phyloP scores from a whole-genome alignment of 2,113 vertebrate genomes.

The Macaca nemestrina region DNA sequence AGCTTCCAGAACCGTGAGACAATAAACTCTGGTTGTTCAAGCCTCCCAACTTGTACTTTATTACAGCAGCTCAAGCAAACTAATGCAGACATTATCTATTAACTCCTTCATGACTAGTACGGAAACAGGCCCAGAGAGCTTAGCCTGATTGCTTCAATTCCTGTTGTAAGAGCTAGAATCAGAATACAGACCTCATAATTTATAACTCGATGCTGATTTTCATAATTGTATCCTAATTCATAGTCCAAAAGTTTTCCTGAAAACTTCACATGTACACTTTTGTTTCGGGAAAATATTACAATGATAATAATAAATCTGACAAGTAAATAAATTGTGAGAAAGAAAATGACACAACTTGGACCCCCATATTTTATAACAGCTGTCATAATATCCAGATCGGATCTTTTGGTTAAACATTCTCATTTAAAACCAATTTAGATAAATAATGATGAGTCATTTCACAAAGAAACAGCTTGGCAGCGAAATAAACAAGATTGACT shows the following conservation, averaged over 20 bases:
- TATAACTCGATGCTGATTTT: neutral
- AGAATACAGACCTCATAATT: neutral
- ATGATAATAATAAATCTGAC: neutral
- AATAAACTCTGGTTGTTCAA: neutral
- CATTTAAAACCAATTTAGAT: conserved; percentile 85
- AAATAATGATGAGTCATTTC: conserved; percentile 79
- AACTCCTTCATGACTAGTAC: neutral
- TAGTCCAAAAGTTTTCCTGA: neutral
- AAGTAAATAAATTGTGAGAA: conserved; percentile 65
- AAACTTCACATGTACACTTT: neutral
- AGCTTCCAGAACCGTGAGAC: neutral
- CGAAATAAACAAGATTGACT: conserved; percentile 73
- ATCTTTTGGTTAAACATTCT: conserved; percentile 79
- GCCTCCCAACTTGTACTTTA: neutral
- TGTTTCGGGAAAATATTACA: conserved; percentile 20
- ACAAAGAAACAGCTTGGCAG: conserved; percentile 55
- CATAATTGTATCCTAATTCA: neutral
- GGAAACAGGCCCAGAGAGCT: neutral
- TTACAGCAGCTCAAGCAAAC: neutral
- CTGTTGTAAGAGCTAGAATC: neutral
- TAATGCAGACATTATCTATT: neutral
- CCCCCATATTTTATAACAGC: conserved; percentile 73
- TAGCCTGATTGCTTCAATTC: neutral
- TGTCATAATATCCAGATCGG: conserved; percentile 77
- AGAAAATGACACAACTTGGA: conserved; percentile 53